These are phyloP conservation scores for Fissipunctia ypsillon DNA, from an alignment of 2,888 invertebrate species.

Conservation along the genomic window DNA sequence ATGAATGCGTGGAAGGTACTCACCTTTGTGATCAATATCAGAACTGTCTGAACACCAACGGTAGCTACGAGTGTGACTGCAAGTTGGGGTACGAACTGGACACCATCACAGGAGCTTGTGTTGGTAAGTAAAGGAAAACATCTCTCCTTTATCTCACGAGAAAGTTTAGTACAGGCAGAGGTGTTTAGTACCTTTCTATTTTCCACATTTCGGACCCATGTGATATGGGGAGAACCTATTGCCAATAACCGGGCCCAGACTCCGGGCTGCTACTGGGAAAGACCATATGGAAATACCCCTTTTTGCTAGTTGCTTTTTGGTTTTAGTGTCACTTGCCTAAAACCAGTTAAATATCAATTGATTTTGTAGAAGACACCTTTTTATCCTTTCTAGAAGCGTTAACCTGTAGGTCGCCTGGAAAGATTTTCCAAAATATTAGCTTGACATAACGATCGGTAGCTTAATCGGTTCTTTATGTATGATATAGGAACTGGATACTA, in stretches of 20 bases:
- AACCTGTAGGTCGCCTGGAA: too few relatives aligned
- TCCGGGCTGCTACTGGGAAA: too few relatives aligned
- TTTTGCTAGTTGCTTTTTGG: neutral
- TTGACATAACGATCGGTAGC: too few relatives aligned
- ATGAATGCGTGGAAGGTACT: slow-evolving; percentile 93
- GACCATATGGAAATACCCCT: neutral
- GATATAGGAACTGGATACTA: too few relatives aligned
- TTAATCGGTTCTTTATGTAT: too few relatives aligned
- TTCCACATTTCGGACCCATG: neutral
- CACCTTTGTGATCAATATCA: slow-evolving; percentile 86
- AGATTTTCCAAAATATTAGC: too few relatives aligned
- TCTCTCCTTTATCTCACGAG: too few relatives aligned
- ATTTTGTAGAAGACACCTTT: too few relatives aligned
- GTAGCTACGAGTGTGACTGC: slow-evolving; percentile 87
- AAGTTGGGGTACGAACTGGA: slow-evolving; percentile 83
- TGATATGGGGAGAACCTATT: neutral
- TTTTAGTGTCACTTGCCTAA: too few relatives aligned
- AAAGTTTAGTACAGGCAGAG: neutral
- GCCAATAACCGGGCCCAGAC: neutral
- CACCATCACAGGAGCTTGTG: slow-evolving; percentile 81
- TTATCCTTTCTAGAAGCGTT: too few relatives aligned
- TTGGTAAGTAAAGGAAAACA: slow-evolving; percentile 74
- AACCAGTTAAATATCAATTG: too few relatives aligned
- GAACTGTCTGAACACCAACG: slow-evolving; percentile 86
- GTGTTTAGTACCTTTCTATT: neutral